Evolutionary conservation across 1,140 invertebrate genomes (phyloP).

Genomic region (Asbolus verrucosus): DNA sequence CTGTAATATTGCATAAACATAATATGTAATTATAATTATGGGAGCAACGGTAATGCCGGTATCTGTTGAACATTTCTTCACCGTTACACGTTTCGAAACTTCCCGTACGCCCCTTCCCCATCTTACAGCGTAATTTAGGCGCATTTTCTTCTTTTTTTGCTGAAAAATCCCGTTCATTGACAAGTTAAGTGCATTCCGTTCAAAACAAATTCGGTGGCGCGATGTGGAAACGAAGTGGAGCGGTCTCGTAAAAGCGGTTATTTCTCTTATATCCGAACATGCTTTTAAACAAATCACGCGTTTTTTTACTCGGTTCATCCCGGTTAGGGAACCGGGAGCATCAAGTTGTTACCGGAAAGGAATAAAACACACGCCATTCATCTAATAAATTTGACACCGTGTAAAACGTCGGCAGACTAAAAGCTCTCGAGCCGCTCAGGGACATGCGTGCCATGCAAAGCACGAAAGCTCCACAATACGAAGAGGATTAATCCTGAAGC

Average conservation of each 20-base stretch:
- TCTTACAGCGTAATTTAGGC: slow-evolving; percentile 26
- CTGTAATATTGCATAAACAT: too few relatives aligned
- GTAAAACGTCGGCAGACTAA: slow-evolving; percentile 18
- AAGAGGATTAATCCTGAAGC: slow-evolving; percentile 40
- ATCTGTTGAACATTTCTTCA: too few relatives aligned
- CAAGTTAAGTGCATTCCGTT: slow-evolving; percentile 42
- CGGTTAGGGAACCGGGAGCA: slow-evolving; percentile 20
- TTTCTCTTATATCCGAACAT: slow-evolving; percentile 43
- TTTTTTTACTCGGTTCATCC: slow-evolving; percentile 21
- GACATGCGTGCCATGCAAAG: slow-evolving; percentile 28
- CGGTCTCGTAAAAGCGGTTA: slow-evolving; percentile 40
- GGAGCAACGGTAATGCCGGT: too few relatives aligned
- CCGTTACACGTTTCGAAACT: neutral
- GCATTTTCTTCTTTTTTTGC: neutral
- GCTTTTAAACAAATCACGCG: slow-evolving; percentile 44
- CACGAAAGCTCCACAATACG: slow-evolving; percentile 32
- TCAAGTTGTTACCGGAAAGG: slow-evolving; percentile 34
- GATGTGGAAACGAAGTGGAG: slow-evolving; percentile 17
- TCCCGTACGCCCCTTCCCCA: too few relatives aligned
- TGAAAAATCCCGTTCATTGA: slow-evolving; percentile 19
- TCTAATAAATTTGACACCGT: slow-evolving; percentile 36
- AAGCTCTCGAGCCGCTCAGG: neutral
- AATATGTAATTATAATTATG: too few relatives aligned
- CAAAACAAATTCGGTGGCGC: slow-evolving; percentile 12
- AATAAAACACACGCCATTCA: slow-evolving; percentile 29